Percentiles rank a stretch among this genome's conserved stretches.
phyloP scores from a whole-genome alignment of 2,113 vertebrate genomes.

The Pipra filicauda region DNA sequence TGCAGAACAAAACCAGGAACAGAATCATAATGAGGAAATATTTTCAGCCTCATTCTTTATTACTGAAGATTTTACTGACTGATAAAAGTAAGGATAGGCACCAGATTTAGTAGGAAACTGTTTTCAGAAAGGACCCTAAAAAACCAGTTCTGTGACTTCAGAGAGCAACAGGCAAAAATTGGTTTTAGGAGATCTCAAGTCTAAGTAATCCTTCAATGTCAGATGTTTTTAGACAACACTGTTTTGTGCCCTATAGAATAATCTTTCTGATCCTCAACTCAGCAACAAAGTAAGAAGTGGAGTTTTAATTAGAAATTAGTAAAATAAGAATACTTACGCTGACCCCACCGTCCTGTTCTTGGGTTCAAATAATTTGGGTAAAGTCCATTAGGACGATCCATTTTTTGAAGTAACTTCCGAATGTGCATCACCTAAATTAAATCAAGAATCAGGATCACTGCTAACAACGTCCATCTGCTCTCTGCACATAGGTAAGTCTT shows the following conservation, averaged over 20 bases:
- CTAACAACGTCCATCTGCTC: neutral
- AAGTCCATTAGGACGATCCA: constrained; percentile 97
- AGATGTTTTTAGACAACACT: neutral
- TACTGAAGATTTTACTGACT: neutral
- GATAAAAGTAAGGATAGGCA: neutral
- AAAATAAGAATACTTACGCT: constrained; percentile 85
- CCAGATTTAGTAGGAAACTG: neutral
- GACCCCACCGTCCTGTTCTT: constrained; percentile 96
- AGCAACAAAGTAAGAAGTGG: neutral
- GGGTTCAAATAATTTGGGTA: constrained; percentile 99
- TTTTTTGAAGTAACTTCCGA: constrained; percentile 95
- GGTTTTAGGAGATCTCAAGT: neutral
- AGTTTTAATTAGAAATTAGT: neutral
- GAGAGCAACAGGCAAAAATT: neutral
- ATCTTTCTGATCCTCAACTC: neutral
- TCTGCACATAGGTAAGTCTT: neutral
- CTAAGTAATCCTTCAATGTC: neutral
- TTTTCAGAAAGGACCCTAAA: neutral
- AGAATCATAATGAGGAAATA: neutral
- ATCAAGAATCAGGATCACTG: constrained; percentile 42
- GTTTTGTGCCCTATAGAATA: neutral
- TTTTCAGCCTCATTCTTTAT: neutral
- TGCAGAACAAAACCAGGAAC: neutral
- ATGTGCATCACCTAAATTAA: constrained; percentile 94
- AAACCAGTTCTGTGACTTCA: neutral